A percentile compares a stretch with the other conserved stretches of the same genome.
phyloP scores from a whole-genome alignment of 1,140 invertebrate species.

The Ericerus pela region DNA sequence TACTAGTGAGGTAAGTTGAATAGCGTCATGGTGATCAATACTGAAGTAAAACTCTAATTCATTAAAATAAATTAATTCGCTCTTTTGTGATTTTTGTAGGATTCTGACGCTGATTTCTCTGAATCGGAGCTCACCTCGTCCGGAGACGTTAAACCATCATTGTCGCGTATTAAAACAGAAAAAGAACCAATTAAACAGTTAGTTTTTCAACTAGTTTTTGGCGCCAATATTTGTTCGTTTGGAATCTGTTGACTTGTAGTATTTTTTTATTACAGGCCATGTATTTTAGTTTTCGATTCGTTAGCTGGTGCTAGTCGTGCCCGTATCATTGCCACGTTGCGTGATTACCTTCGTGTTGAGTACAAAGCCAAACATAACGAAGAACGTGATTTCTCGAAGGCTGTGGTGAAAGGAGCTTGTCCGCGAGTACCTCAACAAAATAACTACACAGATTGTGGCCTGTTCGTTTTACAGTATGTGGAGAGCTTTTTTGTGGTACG shows the following conservation, averaged over 20 bases:
- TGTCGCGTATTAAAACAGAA: too few relatives aligned
- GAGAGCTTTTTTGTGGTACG: conserved; percentile 78
- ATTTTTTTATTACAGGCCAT: conserved; percentile 37
- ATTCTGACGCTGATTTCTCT: too few relatives aligned
- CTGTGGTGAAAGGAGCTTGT: conserved; percentile 63
- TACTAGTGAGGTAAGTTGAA: background rate
- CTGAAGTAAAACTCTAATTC: background rate
- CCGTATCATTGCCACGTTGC: conserved; percentile 66
- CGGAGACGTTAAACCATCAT: too few relatives aligned
- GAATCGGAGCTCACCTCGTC: too few relatives aligned
- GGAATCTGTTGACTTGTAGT: too few relatives aligned
- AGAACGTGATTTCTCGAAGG: conserved; percentile 52
- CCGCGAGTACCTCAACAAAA: conserved; percentile 90
- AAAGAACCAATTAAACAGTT: too few relatives aligned
- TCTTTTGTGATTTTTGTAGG: too few relatives aligned
- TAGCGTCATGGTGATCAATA: too few relatives aligned
- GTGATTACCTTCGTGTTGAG: conserved; percentile 81
- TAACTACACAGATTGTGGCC: conserved; percentile 92
- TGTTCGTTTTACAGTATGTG: conserved; percentile 89
- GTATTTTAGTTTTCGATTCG: conserved; percentile 91
- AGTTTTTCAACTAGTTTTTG: too few relatives aligned
- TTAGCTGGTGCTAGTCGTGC: conserved; percentile 61
- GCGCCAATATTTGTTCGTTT: too few relatives aligned
- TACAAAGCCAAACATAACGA: conserved; percentile 53
- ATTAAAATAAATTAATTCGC: background rate